Conservation (phyloP, 2,113 vertebrate genomes). For the Vanacampus margaritifer region DNA sequence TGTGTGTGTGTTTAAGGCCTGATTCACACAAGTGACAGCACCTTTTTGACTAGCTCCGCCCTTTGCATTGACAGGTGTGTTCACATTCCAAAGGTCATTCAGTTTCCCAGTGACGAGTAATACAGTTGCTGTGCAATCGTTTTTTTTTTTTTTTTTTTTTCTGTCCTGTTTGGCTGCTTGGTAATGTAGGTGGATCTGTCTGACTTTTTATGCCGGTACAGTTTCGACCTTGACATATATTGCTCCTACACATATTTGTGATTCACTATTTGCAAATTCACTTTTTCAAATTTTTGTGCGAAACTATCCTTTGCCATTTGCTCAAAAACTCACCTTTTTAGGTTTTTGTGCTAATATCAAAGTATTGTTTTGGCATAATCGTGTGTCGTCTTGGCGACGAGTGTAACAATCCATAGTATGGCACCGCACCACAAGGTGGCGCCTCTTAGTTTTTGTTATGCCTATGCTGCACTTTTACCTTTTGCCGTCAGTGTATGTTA, state of each 20-base stretch:
- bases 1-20: constrained; percentile 6
- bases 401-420: too few relatives aligned
- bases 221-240: neutral
- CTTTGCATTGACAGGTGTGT: constrained; percentile 54
- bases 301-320: too few relatives aligned
- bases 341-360: too few relatives aligned
- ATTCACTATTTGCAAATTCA: neutral
- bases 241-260: too few relatives aligned
- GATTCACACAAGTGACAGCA: constrained; percentile 35
- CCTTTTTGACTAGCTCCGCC: constrained; percentile 41
- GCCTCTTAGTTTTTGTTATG: too few relatives aligned
- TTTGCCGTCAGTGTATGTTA: too few relatives aligned
- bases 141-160: neutral
- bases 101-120: neutral
- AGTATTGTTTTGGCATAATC: too few relatives aligned
- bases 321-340: too few relatives aligned
- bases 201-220: neutral
- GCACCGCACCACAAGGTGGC: too few relatives aligned
- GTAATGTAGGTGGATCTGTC: neutral
- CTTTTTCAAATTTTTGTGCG: neutral
- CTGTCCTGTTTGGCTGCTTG: neutral
- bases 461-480: too few relatives aligned
- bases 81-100: constrained; percentile 46
- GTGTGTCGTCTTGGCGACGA: too few relatives aligned
- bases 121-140: neutral